Conservation (phyloP, 2,113 vertebrate genomes). For the Percina caprodes region DNA sequence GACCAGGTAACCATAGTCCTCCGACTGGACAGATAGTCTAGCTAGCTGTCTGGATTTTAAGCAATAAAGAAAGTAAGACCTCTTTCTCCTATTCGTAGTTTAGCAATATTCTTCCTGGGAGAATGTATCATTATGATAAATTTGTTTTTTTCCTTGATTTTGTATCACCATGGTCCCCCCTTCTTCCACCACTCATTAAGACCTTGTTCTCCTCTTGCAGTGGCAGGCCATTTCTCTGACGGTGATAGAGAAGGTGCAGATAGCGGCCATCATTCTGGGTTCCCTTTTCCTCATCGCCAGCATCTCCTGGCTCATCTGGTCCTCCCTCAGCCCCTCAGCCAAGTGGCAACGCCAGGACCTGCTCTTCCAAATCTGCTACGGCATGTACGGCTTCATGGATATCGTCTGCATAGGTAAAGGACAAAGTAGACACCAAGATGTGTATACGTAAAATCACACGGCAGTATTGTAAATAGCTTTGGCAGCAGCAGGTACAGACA, state of each 20-base stretch:
- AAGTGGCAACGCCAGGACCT: conserved; percentile 96
- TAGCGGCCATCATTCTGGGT: conserved; percentile 93
- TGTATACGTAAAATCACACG: background rate
- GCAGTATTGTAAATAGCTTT: background rate
- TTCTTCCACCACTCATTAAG: background rate
- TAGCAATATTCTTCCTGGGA: too few relatives aligned
- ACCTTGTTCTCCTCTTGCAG: conserved; percentile 67
- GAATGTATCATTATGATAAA: too few relatives aligned
- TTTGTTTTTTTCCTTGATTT: too few relatives aligned
- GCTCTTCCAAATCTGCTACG: conserved; percentile 97
- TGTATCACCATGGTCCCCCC: too few relatives aligned
- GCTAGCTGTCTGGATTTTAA: too few relatives aligned
- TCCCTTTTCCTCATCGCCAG: conserved; percentile 96
- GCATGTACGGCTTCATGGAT: conserved; percentile 98
- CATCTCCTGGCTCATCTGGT: conserved; percentile 98
- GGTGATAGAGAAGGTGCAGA: conserved; percentile 96
- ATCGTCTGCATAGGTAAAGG: conserved; percentile 94
- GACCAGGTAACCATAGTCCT: too few relatives aligned
- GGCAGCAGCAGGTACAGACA: background rate
- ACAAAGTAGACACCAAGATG: background rate
- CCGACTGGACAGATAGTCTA: too few relatives aligned
- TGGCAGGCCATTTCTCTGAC: conserved; percentile 97
- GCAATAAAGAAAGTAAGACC: too few relatives aligned
- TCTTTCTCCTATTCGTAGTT: too few relatives aligned
- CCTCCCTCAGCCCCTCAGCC: conserved; percentile 95